These are phyloP conservation scores for Rhadina sibilatrix DNA, from an alignment of 2,113 vertebrate genomes.

Conservation along the genomic window DNA sequence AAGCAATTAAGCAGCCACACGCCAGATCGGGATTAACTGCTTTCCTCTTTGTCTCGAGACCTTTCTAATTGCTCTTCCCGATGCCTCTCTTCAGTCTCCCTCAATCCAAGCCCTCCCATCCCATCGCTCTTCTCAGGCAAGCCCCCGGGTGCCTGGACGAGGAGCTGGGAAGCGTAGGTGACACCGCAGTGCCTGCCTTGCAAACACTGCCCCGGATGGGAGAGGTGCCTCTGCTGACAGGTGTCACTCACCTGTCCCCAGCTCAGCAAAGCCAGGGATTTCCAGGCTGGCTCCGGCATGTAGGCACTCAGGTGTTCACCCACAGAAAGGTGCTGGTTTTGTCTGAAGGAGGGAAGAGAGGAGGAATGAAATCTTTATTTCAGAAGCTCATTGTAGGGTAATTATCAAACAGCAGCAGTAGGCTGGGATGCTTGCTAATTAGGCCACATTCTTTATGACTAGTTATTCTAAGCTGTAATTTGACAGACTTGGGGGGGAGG, in stretches of 20 bases:
- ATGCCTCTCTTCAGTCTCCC: neutral
- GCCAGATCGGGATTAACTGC: neutral
- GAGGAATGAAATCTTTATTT: constrained; percentile 35
- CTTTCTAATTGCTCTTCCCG: neutral
- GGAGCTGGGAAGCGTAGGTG: neutral
- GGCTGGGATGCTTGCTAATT: constrained; percentile 73
- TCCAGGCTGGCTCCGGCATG: neutral
- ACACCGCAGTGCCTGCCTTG: neutral
- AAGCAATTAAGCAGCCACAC: neutral
- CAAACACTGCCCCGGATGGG: accelerated
- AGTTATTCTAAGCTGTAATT: constrained; percentile 71
- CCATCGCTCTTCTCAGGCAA: neutral
- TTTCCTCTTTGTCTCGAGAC: neutral
- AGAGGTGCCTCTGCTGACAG: neutral
- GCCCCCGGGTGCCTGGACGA: no score
- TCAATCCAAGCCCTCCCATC: neutral
- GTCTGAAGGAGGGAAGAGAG: neutral
- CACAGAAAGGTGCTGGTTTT: neutral
- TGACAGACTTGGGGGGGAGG: constrained; percentile 62
- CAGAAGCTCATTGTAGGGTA: constrained; percentile 65
- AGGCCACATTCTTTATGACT: constrained; percentile 73
- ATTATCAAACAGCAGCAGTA: constrained; percentile 66
- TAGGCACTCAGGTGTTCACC: neutral
- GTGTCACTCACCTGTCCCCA: neutral
- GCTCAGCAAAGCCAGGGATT: neutral